phyloP scores from a whole-genome alignment of 2,113 vertebrate genomes.

The Gavia stellata region DNA sequence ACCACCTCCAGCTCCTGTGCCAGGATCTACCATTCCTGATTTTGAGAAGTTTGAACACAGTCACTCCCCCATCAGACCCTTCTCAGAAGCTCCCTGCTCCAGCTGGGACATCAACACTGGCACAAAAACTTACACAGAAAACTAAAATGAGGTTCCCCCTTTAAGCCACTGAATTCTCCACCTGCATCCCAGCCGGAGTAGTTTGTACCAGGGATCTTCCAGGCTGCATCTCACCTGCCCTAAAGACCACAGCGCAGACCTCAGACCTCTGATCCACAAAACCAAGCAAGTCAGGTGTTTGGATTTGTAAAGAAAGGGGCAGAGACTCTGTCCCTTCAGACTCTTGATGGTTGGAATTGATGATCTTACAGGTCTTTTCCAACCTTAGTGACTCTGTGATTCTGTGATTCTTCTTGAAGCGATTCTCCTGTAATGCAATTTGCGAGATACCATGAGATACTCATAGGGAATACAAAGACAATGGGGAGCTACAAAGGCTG shows the following conservation, averaged over 20 bases:
- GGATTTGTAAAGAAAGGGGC: neutral
- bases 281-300: neutral
- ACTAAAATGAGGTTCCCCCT: neutral
- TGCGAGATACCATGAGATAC: neutral
- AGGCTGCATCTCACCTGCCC: neutral
- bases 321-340: neutral
- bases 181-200: neutral
- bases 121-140: neutral
- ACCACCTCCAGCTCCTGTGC: neutral
- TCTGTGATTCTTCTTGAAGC: neutral
- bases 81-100: neutral
- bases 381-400: too few relatives aligned
- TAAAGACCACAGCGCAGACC: neutral
- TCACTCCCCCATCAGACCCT: neutral
- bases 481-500: neutral
- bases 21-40: neutral
- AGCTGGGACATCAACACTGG: neutral
- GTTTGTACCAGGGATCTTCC: neutral
- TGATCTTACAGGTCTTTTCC: too few relatives aligned
- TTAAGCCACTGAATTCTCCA: neutral
- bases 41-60: neutral
- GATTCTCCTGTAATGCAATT: neutral
- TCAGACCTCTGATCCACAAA: neutral
- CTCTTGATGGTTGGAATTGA: too few relatives aligned
- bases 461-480: neutral